phyloP scores from a whole-genome alignment of 1,140 invertebrate species.

The Drosophila willistoni region DNA sequence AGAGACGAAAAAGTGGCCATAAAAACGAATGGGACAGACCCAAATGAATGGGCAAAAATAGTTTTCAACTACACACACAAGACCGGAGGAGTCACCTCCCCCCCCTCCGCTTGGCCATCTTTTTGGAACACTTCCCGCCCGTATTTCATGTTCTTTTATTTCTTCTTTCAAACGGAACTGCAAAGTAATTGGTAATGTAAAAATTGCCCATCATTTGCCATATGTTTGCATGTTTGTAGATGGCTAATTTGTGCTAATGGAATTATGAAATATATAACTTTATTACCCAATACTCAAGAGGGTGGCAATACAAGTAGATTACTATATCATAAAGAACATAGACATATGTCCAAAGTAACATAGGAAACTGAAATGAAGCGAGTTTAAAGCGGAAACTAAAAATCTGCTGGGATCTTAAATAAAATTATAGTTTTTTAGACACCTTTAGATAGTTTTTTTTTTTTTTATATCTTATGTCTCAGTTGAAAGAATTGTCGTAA shows the following conservation, averaged over 20 bases:
- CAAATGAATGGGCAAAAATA: slow-evolving; percentile 44
- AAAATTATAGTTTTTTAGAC: no score
- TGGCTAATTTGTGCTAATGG: slow-evolving; percentile 27
- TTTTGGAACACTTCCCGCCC: slow-evolving; percentile 9
- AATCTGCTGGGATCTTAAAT: no score
- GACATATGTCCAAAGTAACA: no score
- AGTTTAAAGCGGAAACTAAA: no score
- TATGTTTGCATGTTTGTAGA: not conserved
- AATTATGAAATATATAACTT: slow-evolving; percentile 11
- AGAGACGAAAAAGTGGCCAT: slow-evolving; percentile 32
- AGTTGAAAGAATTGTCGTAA: no score
- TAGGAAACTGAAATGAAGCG: no score
- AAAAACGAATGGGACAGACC: slow-evolving; percentile 36
- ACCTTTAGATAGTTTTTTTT: no score
- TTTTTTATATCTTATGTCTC: no score
- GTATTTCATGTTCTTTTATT: slow-evolving; percentile 23
- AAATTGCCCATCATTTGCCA: slow-evolving; percentile 29
- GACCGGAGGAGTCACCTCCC: slow-evolving; percentile 1
- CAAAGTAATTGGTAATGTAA: slow-evolving; percentile 15
- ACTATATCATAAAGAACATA: not conserved
- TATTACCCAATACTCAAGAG: slow-evolving; percentile 1
- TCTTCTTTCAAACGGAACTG: slow-evolving; percentile 56
- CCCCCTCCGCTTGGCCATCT: not conserved
- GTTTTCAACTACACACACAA: slow-evolving; percentile 51
- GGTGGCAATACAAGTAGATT: not conserved